Evolutionary conservation across 2,888 invertebrate species (phyloP), one percentile per base, ranked within the genome.

Genomic region (Cyrtodaria siliqua): DNA sequence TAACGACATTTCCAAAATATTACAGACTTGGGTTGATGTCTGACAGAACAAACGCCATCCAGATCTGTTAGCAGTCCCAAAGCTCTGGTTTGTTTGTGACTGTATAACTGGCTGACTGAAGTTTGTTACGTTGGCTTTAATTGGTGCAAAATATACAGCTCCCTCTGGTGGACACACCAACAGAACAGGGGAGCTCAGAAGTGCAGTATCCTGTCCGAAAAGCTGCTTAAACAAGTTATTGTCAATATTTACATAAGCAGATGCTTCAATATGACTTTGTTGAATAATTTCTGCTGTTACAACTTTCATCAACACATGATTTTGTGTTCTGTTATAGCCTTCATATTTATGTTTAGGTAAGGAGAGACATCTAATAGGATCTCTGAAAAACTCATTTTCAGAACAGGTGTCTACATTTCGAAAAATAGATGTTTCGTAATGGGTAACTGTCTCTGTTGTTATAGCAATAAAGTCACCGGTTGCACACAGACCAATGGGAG

Each of bases 91-190:
- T 33, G n/a, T 14, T 49, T 33, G 29, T 20, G 42, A 23, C 20
- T 53, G 60, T 33, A 33, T 33, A 33, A 33, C 4, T 33, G 33
- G 33, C 33, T 33, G 33, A 12, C 33, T 33, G 12, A 33, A 33
- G 33, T 33, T 33, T 33, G 33, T 12, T 8, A 33, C 33, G 12
- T 33, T 4, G 12, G 33, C 4, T 33, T 69, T 68, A 3, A 79
- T n/a, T 63, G 79, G 63, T 52, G 62, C 60, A 66, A 59, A 60
- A 44, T 63, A 78, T 14, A 75, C 67, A 23, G 72, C 66, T 9
- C 78, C 78, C 40, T 61, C 75, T 50, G 62, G 50, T 40, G 67
- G 78, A 75, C 67, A 60, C 16, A 80, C 29, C 29, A 83, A 23
- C 14, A 80, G 14, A 1, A 80, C 59, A 16, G 73, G 68, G 9